Evolutionary conservation across 2,113 vertebrate species (phyloP).

Genomic region (Poeciliopsis occidentalis): DNA sequence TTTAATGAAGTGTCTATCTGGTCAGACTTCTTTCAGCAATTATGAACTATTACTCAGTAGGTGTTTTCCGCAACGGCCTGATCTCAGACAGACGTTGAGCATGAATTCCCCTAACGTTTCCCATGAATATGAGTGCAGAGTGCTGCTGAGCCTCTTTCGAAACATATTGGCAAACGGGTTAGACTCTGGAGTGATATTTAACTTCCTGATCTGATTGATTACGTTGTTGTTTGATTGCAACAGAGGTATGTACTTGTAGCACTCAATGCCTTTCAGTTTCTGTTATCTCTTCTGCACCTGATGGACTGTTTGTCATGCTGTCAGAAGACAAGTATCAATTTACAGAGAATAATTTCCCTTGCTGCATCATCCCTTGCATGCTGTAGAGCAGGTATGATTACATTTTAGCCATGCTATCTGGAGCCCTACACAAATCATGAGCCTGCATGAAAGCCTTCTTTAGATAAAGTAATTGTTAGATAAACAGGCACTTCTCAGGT

Average conservation of each 20-base stretch:
- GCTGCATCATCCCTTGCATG: background rate
- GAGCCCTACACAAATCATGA: background rate
- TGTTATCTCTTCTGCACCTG: constrained; percentile 5
- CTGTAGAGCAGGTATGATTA: constrained; percentile 19
- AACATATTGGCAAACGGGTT: constrained; percentile 19
- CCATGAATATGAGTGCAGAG: constrained; percentile 17
- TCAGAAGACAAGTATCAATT: constrained; percentile 42
- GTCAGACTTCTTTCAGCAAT: constrained; percentile 11
- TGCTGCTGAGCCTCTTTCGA: constrained; percentile 20
- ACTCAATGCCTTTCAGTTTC: constrained; percentile 35
- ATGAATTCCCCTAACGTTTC: constrained; percentile 24
- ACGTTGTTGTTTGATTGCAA: constrained; percentile 23
- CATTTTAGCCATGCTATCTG: constrained; percentile 15
- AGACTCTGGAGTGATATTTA: constrained; percentile 22
- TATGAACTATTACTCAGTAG: background rate
- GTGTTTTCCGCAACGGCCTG: constrained; percentile 18
- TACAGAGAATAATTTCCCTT: constrained; percentile 22
- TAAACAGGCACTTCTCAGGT: background rate
- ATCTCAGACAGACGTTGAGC: constrained; percentile 30
- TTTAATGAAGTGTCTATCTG: constrained; percentile 20
- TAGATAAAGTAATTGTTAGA: constrained; percentile 5
- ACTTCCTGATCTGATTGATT: constrained; percentile 29
- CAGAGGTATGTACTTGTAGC: constrained; percentile 28
- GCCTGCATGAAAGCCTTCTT: background rate
- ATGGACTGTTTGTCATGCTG: constrained; percentile 46